phyloP scores from a whole-genome alignment of 2,113 vertebrate species.

The Rhombomys opimus region DNA sequence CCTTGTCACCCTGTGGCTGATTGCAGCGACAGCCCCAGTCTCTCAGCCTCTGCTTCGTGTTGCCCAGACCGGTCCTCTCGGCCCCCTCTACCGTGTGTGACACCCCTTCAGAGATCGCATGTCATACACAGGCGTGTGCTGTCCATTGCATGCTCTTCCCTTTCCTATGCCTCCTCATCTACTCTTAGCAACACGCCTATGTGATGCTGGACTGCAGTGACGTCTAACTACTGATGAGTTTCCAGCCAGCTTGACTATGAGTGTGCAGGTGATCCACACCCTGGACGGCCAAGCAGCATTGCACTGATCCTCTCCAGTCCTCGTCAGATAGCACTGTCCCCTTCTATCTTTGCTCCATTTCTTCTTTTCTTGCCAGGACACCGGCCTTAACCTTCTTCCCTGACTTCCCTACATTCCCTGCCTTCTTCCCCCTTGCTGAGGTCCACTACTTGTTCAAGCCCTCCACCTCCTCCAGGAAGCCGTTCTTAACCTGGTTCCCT shows the following conservation, averaged over 20 bases:
- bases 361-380: background rate
- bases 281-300: too few relatives aligned
- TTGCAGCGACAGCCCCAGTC: background rate
- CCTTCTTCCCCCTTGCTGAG: background rate
- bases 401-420: background rate
- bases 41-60: background rate
- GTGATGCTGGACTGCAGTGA: background rate
- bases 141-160: background rate
- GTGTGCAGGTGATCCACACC: background rate
- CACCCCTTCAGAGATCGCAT: background rate
- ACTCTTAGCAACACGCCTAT: accelerated
- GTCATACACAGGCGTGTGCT: accelerated
- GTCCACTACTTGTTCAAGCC: background rate
- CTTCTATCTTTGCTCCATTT: accelerated
- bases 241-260: too few relatives aligned
- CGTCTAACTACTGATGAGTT: background rate
- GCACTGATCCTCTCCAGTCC: accelerated
- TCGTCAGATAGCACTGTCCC: background rate
- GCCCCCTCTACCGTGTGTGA: background rate
- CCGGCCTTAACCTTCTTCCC: background rate
- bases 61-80: background rate
- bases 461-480: background rate
- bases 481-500: background rate
- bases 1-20: constrained; percentile 33
- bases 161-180: background rate